Evolutionary conservation across 2,888 invertebrate genomes (phyloP).

Genomic region (Drosophila kokeensis): DNA sequence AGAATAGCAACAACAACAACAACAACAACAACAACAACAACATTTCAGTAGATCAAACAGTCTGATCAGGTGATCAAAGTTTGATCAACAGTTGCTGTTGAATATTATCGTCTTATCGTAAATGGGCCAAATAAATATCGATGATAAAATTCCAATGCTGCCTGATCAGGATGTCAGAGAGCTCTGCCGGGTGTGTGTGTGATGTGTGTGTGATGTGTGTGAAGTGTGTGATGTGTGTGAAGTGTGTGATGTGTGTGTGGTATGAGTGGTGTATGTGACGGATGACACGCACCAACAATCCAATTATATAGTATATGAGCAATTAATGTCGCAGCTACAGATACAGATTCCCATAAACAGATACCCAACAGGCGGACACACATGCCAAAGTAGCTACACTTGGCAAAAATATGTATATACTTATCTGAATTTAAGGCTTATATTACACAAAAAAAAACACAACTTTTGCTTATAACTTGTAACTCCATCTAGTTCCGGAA

Average conservation of each 20-base stretch:
- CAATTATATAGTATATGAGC: conserved; percentile 15
- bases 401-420: background rate
- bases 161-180: conserved; percentile 40
- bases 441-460: background rate
- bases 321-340: conserved; percentile 43
- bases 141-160: conserved; percentile 42
- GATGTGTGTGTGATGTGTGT: conserved; percentile 56
- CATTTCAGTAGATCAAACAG: conserved; percentile 4
- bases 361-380: conserved; percentile 22
- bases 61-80: conserved; percentile 21
- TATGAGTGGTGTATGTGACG: conserved; percentile 56
- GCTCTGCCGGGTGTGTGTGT: background rate
- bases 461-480: no score
- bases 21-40: background rate
- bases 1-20: background rate
- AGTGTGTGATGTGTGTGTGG: background rate
- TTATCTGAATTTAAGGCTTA: background rate
- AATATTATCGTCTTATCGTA: conserved; percentile 1
- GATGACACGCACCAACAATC: conserved; percentile 45
- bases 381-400: conserved; percentile 11
- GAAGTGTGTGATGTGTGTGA: conserved; percentile 36
- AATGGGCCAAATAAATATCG: conserved; percentile 48
- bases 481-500: background rate
- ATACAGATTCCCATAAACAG: conserved; percentile 44
- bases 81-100: conserved; percentile 16